A percentile compares a stretch with the other conserved stretches of the same genome.
Evolutionary conservation across 2,888 invertebrate species (phyloP).

Genomic region (Hirtodrosophila alboralis): DNA sequence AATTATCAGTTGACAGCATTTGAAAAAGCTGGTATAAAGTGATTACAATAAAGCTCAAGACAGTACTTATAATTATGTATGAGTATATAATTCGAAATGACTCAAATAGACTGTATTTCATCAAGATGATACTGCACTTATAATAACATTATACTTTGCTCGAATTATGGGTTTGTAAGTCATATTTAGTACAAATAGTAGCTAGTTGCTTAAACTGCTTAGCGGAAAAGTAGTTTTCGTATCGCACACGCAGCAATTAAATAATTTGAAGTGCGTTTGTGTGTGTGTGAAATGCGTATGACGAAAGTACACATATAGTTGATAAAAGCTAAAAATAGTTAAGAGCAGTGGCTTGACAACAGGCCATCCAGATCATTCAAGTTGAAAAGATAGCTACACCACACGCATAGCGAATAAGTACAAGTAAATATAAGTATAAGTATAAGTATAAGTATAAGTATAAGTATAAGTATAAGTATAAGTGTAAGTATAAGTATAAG

Average conservation of each 20-base stretch:
- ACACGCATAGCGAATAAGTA: no score
- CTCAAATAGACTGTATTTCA: background rate
- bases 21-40: constrained; percentile 2
- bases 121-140: constrained; percentile 9
- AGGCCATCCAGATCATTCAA: constrained; percentile 12
- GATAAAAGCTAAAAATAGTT: constrained; percentile 45
- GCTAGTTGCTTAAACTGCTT: constrained; percentile 3
- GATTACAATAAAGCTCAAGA: constrained; percentile 27
- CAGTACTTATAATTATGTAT: background rate
- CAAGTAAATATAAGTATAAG: no score
- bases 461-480: no score
- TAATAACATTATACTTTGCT: background rate
- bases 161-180: background rate
- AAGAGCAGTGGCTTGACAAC: constrained; percentile 33
- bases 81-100: background rate
- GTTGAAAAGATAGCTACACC: constrained; percentile 18
- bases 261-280: constrained; percentile 12
- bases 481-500: no score
- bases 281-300: constrained; percentile 8
- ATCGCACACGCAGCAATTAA: constrained; percentile 30
- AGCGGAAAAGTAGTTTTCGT: constrained; percentile 12
- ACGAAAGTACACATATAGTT: constrained; percentile 13
- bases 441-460: no score
- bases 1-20: constrained; percentile 41
- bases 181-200: background rate